These are phyloP conservation scores for Scaptomyza reducta DNA, from an alignment of 2,888 invertebrate genomes.

Conservation along the genomic window DNA sequence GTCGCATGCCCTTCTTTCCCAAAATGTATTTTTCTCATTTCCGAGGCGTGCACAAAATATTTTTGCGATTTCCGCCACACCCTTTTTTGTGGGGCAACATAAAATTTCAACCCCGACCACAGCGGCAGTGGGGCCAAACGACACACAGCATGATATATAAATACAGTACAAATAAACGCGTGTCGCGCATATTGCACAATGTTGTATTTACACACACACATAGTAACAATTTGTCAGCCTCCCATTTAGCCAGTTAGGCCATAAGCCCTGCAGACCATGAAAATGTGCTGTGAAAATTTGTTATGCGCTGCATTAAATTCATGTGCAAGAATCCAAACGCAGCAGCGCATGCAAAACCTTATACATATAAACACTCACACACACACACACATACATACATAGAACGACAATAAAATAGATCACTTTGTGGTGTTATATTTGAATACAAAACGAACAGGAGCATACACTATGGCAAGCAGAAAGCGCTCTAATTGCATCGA, in stretches of 20 bases:
- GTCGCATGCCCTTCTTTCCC: not conserved
- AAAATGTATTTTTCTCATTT: slow-evolving; percentile 78
- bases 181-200: slow-evolving; percentile 77
- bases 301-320: slow-evolving; percentile 74
- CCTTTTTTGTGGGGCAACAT: not conserved
- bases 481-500: not conserved
- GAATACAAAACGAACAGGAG: not conserved
- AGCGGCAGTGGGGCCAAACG: slow-evolving; percentile 21
- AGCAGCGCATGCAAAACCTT: slow-evolving; percentile 5
- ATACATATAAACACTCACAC: too few species aligned
- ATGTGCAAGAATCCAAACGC: slow-evolving; percentile 49
- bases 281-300: slow-evolving; percentile 78
- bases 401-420: slow-evolving; percentile 50
- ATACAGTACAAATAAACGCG: slow-evolving; percentile 78
- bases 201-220: slow-evolving; percentile 61
- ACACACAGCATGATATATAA: slow-evolving; percentile 74
- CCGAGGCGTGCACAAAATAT: slow-evolving; percentile 75
- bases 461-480: slow-evolving; percentile 10
- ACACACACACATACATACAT: slow-evolving; percentile 12
- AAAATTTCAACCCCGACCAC: not conserved
- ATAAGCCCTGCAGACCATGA: slow-evolving; percentile 56
- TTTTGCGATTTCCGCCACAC: slow-evolving; percentile 77
- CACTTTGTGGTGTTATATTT: slow-evolving; percentile 12
- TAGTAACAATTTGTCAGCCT: slow-evolving; percentile 76
- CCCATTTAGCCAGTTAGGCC: slow-evolving; percentile 77